These are phyloP conservation scores for Entomobrya proxima DNA, from an alignment of 2,888 invertebrate species.

Conservation along the genomic window DNA sequence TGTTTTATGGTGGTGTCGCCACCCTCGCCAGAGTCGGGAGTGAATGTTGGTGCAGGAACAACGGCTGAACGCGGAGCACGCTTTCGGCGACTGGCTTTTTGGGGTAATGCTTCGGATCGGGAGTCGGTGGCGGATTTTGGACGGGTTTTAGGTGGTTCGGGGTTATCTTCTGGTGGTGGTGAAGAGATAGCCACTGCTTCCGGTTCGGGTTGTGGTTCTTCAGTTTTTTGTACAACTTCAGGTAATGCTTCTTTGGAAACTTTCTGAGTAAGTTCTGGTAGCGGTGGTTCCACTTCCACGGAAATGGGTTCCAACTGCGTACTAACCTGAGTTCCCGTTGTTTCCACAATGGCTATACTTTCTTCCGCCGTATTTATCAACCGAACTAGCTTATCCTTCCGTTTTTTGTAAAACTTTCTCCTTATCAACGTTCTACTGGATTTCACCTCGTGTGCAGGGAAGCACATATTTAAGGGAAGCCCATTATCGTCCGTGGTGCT, in stretches of 20 bases:
- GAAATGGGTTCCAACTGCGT: neutral
- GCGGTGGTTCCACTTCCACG: neutral
- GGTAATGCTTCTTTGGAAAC: neutral
- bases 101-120: neutral
- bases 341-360: neutral
- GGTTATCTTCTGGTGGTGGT: neutral
- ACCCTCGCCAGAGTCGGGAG: slow-evolving; percentile 12
- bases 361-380: neutral
- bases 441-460: slow-evolving; percentile 43
- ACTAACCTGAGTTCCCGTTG: slow-evolving; percentile 4
- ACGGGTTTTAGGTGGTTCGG: neutral
- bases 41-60: too few species aligned
- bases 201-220: neutral
- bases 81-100: neutral
- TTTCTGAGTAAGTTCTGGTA: neutral
- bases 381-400: slow-evolving; percentile 14
- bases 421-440: slow-evolving; percentile 49
- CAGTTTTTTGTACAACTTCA: neutral
- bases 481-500: neutral
- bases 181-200: neutral
- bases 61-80: too few species aligned
- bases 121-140: slow-evolving; percentile 51
- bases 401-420: slow-evolving; percentile 45
- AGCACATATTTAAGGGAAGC: neutral
- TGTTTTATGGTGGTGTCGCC: neutral